phyloP scores from a whole-genome alignment of 2,113 vertebrate species.

The Pampusana beccarii region DNA sequence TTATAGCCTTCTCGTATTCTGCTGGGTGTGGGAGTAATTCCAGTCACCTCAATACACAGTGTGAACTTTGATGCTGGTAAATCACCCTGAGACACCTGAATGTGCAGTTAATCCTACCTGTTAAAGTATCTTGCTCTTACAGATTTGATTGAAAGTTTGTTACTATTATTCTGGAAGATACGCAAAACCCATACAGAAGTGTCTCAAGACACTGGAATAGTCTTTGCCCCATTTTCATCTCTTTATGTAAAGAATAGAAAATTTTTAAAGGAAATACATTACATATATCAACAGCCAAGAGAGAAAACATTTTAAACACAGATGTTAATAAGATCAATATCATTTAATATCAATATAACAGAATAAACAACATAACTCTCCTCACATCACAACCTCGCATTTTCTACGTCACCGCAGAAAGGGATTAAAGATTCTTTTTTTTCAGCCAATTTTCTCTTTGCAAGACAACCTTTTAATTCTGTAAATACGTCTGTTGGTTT shows the following conservation, averaged over 20 bases:
- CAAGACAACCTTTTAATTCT: background rate
- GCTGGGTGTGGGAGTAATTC: background rate
- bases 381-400: background rate
- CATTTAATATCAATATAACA: background rate
- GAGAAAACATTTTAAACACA: background rate
- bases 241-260: background rate
- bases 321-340: background rate
- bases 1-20: background rate
- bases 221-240: background rate
- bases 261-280: background rate
- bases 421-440: background rate
- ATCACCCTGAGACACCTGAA: background rate
- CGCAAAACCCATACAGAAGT: background rate
- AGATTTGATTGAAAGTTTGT: background rate
- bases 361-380: background rate
- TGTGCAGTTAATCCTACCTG: background rate
- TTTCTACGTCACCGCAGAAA: background rate
- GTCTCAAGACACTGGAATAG: background rate
- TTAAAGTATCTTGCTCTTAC: background rate
- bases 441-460: background rate
- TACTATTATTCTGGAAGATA: background rate
- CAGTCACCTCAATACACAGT: background rate
- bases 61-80: background rate
- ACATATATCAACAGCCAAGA: background rate
- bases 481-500: conserved; percentile 4